Percentiles rank a stretch among this genome's conserved stretches.
Conservation (phyloP, 2,797 vertebrate genomes). For the Dendrocincla tyrannina region DNA sequence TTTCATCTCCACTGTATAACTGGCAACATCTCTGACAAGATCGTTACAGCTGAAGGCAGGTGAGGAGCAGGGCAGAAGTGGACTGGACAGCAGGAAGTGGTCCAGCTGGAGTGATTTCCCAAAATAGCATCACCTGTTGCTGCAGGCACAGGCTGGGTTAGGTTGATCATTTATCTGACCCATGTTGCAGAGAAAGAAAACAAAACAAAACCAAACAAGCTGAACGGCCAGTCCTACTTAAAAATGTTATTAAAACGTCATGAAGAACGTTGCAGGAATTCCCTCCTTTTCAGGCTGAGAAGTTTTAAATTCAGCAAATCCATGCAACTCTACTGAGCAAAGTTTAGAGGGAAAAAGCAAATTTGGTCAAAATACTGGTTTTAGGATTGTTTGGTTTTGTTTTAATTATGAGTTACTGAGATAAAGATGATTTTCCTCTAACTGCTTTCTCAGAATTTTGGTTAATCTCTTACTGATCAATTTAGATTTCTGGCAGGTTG, state of each 20-base stretch:
- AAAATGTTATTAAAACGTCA: not conserved
- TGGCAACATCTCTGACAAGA: not conserved
- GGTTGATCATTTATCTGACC: not conserved
- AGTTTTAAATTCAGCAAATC: not conserved
- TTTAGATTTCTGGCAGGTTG: not conserved
- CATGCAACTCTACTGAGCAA: not conserved
- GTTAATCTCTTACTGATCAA: not conserved
- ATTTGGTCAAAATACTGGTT: not conserved
- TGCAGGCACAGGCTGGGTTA: not conserved
- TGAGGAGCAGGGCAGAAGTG: not conserved
- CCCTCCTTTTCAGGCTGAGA: not conserved
- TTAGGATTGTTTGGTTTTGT: not conserved
- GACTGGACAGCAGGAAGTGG: not conserved
- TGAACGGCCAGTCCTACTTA: not conserved
- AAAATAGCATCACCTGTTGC: not conserved
- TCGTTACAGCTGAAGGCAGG: not conserved
- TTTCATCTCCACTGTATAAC: not conserved
- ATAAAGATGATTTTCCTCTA: not conserved
- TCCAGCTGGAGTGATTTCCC: not conserved
- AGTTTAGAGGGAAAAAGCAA: not conserved
- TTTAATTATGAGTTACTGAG: not conserved
- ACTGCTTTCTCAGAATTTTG: not conserved
- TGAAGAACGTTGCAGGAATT: not conserved
- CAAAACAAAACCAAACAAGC: not conserved
- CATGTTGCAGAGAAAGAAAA: not conserved